Evolutionary conservation across 2,113 vertebrate genomes (phyloP).

Genomic region (Brevimyrus niger): DNA sequence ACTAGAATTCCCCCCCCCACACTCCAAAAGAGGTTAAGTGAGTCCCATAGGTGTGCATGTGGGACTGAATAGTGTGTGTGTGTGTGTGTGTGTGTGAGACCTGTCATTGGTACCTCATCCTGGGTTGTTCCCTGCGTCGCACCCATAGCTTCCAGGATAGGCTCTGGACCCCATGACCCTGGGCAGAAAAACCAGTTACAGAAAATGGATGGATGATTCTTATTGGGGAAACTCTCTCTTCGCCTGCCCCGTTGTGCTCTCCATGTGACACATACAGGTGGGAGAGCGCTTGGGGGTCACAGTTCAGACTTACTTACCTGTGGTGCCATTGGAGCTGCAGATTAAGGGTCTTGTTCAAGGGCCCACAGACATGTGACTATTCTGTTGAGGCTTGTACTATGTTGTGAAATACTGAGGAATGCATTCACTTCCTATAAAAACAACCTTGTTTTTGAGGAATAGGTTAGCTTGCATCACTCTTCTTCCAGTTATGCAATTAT

Average conservation of each 20-base stretch:
- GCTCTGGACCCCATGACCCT: too few species aligned
- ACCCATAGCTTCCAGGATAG: too few species aligned
- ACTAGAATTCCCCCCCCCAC: too few species aligned
- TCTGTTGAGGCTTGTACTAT: neutral
- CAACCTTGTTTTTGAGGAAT: conserved; percentile 7
- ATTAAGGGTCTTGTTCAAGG: neutral
- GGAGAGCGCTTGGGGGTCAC: neutral
- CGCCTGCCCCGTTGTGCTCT: neutral
- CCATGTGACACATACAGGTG: neutral
- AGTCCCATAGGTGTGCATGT: too few species aligned
- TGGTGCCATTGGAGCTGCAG: neutral
- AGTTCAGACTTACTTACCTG: neutral
- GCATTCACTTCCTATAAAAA: neutral
- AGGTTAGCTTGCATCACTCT: neutral
- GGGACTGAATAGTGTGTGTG: too few species aligned
- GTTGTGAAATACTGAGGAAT: conserved; percentile 4
- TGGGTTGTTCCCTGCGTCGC: too few species aligned
- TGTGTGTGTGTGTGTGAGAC: too few species aligned
- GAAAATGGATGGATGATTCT: neutral
- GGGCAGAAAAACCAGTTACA: neutral
- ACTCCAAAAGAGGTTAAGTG: too few species aligned
- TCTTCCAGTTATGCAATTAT: neutral
- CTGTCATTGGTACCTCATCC: too few species aligned
- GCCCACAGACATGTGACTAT: neutral
- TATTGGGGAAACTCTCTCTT: neutral